Base-by-base conservation (phyloP, 2,888 invertebrate species). In the Athrips mouffetella region DNA sequence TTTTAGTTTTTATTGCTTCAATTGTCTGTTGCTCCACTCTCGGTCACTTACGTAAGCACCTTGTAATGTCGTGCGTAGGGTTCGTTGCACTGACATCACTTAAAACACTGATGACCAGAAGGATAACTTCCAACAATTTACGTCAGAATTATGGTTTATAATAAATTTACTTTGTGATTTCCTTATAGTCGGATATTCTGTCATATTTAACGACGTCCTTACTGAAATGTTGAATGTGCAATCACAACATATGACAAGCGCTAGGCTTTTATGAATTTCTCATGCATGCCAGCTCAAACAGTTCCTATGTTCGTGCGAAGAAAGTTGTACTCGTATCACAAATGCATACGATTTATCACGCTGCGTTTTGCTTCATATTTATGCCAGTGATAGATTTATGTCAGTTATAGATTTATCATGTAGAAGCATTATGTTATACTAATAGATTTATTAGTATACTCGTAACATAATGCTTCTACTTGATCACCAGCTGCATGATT, bases 1-100 rank as follows among this genome's bases (percentile, higher is more conserved):
- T 76, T 82, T 80, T 75, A 73, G 68, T 76, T 73, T 81, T 78
- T 76, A 83, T 85, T 79, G 77, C 72, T 62, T 76, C 83, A 80
- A 86, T 83, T 83, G 81, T 78, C 73, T 75, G 76, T 80, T 79
- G 77, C 76, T 76, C 76, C 75, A 80, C 75, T 71, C 69, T 67
- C 60, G 63, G 70, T 60, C 58, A 60, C 62, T 79, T 77, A 74
- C 80, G 78, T 80, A 78, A 80, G 68, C 74, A 67, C 59, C 70
- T 73, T 69, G 67, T 77, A 73, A 74, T 74, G 70, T 69, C 62
- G 66, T 69, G 65, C 68, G 69, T 65, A 58, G 69, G 72, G 80
- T 80, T 80, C 78, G 71, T 70, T 74, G 80, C 69, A 70, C 80
- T 70, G 67, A 62, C 71, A 63, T 65, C 61, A 63, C 44, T 47